Percentiles rank a stretch among this genome's conserved stretches.
Evolutionary conservation across 2,888 invertebrate genomes (phyloP).

Genomic region (Petrophora chlorosata): DNA sequence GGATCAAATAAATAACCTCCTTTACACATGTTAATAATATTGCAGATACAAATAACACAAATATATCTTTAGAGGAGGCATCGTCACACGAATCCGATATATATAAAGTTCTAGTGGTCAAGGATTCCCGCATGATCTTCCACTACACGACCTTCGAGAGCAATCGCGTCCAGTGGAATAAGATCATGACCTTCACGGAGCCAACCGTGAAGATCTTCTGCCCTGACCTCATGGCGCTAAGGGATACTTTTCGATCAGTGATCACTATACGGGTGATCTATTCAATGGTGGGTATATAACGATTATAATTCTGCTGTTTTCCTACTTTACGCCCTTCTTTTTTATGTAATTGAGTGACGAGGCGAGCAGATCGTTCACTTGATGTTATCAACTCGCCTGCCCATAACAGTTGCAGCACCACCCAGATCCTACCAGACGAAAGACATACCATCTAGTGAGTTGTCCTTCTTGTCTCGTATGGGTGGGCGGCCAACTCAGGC

Average conservation of each 20-base stretch:
- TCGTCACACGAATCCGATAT: constrained; percentile 55
- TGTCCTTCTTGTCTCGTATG: too few species aligned
- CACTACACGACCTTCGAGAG: constrained; percentile 77
- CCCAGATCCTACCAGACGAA: too few species aligned
- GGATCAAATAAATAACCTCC: not conserved
- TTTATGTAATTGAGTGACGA: too few species aligned
- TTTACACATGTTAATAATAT: too few species aligned
- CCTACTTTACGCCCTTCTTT: too few species aligned
- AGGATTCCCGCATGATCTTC: constrained; percentile 56
- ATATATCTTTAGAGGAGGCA: constrained; percentile 42
- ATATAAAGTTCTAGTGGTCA: constrained; percentile 52
- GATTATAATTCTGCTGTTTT: too few species aligned
- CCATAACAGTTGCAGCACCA: too few species aligned
- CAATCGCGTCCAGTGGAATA: constrained; percentile 77
- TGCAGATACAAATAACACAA: too few species aligned
- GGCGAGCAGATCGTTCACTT: too few species aligned
- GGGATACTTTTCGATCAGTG: constrained; percentile 81
- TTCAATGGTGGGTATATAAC: constrained; percentile 77
- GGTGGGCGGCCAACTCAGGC: too few species aligned
- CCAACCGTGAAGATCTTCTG: constrained; percentile 78
- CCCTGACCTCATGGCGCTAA: constrained; percentile 72
- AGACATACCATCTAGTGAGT: too few species aligned
- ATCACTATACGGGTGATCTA: constrained; percentile 80
- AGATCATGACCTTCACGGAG: constrained; percentile 80
- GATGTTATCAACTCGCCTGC: too few species aligned